phyloP scores from a whole-genome alignment of 2,888 invertebrate genomes.

The Rambutsinella grinnellia region DNA sequence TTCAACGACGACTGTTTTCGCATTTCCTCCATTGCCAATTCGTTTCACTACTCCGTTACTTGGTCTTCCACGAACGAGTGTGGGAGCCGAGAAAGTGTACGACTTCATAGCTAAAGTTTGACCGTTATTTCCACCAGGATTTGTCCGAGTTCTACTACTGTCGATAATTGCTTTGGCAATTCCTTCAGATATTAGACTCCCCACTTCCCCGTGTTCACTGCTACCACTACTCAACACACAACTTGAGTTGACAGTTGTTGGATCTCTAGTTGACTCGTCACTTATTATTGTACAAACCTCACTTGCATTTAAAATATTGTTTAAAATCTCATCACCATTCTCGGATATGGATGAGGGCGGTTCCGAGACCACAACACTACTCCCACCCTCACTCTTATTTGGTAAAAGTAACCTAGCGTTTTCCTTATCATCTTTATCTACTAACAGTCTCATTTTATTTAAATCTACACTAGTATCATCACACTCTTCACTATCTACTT shows the following conservation, averaged over 20 bases:
- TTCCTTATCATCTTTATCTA: constrained; percentile 64
- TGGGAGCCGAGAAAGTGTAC: constrained; percentile 47
- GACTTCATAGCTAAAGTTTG: constrained; percentile 54
- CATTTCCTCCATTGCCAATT: constrained; percentile 53
- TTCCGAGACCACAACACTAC: constrained; percentile 48
- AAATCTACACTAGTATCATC: constrained; percentile 56
- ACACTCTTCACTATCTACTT: constrained; percentile 60
- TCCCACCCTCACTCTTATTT: constrained; percentile 51
- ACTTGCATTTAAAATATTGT: constrained; percentile 58
- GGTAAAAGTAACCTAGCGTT: constrained; percentile 58
- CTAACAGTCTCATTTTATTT: constrained; percentile 61
- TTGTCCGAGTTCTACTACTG: constrained; percentile 53
- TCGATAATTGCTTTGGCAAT: constrained; percentile 52
- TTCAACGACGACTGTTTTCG: constrained; percentile 51
- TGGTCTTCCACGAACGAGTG: constrained; percentile 48
- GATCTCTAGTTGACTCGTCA: constrained; percentile 57
- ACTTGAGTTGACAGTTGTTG: constrained; percentile 63
- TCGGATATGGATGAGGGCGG: constrained; percentile 54
- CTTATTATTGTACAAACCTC: constrained; percentile 61
- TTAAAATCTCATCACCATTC: constrained; percentile 62
- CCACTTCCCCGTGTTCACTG: constrained; percentile 50
- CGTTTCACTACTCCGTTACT: constrained; percentile 49
- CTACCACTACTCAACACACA: constrained; percentile 62
- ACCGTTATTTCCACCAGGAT: constrained; percentile 55
- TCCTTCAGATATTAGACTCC: constrained; percentile 43